phyloP scores from a whole-genome alignment of 2,888 invertebrate genomes.

The Aplocera efformata region DNA sequence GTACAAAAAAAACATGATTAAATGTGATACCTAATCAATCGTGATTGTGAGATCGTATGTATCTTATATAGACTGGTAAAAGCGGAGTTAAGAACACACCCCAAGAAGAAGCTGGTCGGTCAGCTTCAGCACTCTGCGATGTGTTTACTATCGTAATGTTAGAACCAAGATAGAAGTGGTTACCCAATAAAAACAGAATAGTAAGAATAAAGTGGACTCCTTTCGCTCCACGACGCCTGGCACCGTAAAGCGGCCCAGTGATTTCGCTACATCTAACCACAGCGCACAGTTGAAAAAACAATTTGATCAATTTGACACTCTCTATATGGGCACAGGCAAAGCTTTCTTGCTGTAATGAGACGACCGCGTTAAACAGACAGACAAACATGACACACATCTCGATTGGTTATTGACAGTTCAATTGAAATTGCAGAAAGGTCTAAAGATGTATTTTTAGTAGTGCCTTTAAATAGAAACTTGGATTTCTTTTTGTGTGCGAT shows the following conservation, averaged over 20 bases:
- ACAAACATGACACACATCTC: conserved; percentile 33
- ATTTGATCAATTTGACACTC: conserved; percentile 46
- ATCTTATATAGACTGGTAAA: too few species aligned
- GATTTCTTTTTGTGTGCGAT: not conserved
- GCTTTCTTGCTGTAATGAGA: conserved; percentile 41
- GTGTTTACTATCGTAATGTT: too few species aligned
- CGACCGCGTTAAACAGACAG: conserved; percentile 24
- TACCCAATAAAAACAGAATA: too few species aligned
- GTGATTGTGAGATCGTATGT: too few species aligned
- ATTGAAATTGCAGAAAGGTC: conserved; percentile 9
- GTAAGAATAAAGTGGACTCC: too few species aligned
- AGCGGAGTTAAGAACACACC: too few species aligned
- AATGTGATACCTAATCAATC: too few species aligned
- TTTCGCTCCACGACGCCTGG: too few species aligned
- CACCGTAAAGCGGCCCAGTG: not conserved
- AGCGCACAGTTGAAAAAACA: conserved; percentile 4
- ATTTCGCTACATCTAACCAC: conserved; percentile 21
- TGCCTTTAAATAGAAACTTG: not conserved
- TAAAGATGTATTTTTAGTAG: conserved; percentile 4
- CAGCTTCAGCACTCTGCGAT: too few species aligned
- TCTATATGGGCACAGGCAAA: conserved; percentile 40
- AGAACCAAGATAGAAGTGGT: too few species aligned
- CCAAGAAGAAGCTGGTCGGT: too few species aligned
- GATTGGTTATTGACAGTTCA: conserved; percentile 10
- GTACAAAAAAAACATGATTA: too few species aligned